These are phyloP conservation scores for Neostethus bicornis DNA, from an alignment of 2,797 vertebrate species.

Conservation along the genomic window DNA sequence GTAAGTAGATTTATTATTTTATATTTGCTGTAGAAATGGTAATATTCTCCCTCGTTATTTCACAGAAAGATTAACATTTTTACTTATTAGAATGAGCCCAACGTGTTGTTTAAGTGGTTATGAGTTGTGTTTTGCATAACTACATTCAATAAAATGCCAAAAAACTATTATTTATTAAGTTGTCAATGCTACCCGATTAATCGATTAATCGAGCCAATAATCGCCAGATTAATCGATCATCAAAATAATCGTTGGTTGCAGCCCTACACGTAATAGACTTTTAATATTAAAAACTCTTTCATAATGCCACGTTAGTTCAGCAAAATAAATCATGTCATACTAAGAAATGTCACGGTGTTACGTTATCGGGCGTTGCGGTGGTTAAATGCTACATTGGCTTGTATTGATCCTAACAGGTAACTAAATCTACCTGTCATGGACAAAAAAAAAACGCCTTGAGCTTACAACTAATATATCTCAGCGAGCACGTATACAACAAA, in stretches of 20 bases:
- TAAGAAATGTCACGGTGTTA: slow-evolving; percentile 57
- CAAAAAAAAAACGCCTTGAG: slow-evolving; percentile 51
- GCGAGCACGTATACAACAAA: slow-evolving; percentile 50
- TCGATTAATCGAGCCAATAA: no score
- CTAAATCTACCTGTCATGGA: slow-evolving; percentile 76
- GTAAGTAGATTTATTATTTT: slow-evolving; percentile 31
- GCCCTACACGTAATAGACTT: slow-evolving; percentile 33
- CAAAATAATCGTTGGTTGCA: no score
- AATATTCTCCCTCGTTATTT: no score
- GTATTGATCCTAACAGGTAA: slow-evolving; percentile 72
- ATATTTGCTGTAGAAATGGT: no score
- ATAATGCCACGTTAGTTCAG: slow-evolving; percentile 21
- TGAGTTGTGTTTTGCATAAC: no score
- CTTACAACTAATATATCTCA: slow-evolving; percentile 48
- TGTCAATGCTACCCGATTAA: no score
- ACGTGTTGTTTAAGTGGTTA: no score
- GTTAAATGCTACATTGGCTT: slow-evolving; percentile 40
- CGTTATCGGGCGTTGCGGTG: slow-evolving; percentile 20
- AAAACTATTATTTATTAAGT: no score
- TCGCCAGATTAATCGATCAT: no score
- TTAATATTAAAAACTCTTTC: slow-evolving; percentile 45
- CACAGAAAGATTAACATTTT: no score
- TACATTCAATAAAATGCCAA: no score
- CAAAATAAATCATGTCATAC: slow-evolving; percentile 62
- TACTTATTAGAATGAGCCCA: no score